These are phyloP conservation scores for Cryptotermes secundus DNA, from an alignment of 1,140 invertebrate species.

Conservation along the genomic window DNA sequence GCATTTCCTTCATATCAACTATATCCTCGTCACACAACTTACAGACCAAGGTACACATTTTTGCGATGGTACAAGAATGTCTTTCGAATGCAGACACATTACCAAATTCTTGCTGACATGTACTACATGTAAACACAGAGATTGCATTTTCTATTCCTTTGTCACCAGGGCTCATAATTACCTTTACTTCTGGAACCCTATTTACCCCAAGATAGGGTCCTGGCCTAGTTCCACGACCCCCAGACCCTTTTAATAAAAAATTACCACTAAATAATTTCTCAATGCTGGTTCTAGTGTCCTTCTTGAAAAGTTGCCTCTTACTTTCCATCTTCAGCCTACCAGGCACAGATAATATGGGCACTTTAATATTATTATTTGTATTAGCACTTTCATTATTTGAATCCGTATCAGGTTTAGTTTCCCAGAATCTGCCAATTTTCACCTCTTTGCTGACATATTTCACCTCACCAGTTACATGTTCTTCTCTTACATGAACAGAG, in stretches of 20 bases:
- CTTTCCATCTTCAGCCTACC: background rate
- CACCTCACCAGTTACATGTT: slow-evolving; percentile 27
- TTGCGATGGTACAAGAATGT: background rate
- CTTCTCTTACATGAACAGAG: slow-evolving; percentile 31
- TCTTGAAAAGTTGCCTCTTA: background rate
- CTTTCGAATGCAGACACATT: background rate
- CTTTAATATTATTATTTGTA: background rate
- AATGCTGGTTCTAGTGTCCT: background rate
- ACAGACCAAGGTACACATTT: slow-evolving; percentile 10
- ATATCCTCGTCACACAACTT: background rate
- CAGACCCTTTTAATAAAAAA: background rate
- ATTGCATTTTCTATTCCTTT: slow-evolving; percentile 13
- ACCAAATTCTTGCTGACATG: slow-evolving; percentile 1
- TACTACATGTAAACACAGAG: background rate
- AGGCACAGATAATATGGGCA: too few species aligned
- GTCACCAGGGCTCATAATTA: background rate
- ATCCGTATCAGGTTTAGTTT: slow-evolving; percentile 36
- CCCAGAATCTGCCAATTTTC: slow-evolving; percentile 57
- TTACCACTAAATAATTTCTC: slow-evolving; percentile 15
- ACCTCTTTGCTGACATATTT: slow-evolving; percentile 50
- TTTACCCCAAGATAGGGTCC: background rate
- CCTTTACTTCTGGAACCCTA: background rate
- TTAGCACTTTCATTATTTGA: background rate
- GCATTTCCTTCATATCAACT: background rate
- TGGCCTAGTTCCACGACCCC: background rate